Conservation (phyloP, 2,797 vertebrate species). For the Eulemur rubriventer region DNA sequence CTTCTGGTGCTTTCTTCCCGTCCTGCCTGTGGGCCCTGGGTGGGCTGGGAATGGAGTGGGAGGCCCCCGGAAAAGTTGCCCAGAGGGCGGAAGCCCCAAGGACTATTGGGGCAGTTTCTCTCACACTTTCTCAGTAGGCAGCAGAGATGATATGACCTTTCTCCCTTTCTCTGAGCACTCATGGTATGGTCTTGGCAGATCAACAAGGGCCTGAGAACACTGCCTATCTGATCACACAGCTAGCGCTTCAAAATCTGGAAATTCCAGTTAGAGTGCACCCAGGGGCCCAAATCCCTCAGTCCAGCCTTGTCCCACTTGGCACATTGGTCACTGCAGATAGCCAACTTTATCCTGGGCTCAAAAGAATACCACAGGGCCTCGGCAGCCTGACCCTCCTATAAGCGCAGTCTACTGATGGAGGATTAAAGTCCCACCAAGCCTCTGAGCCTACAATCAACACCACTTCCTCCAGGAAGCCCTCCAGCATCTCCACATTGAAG, state of each 20-base stretch:
- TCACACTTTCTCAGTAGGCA: neutral
- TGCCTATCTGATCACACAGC: conserved; percentile 44
- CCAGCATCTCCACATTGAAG: neutral
- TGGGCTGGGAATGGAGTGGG: neutral
- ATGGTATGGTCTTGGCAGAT: neutral
- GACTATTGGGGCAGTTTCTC: neutral
- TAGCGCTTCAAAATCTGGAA: conserved; percentile 50
- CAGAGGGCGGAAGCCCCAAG: neutral
- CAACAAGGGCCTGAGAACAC: conserved; percentile 26
- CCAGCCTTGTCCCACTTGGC: neutral
- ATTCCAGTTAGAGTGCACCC: conserved; percentile 33
- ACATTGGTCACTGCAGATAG: neutral
- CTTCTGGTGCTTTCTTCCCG: neutral
- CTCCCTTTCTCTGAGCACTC: neutral
- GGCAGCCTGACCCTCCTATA: neutral
- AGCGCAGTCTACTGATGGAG: neutral
- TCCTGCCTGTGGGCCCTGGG: neutral
- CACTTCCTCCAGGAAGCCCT: neutral
- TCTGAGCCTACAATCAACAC: neutral
- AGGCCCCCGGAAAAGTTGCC: neutral
- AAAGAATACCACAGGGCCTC: neutral
- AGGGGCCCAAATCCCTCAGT: neutral
- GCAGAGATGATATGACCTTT: neutral
- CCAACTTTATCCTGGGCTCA: neutral
- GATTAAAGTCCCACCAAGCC: neutral